Percentiles rank a stretch among this genome's conserved stretches.
Evolutionary conservation across 2,797 vertebrate species (phyloP).

Genomic region (Diceros bicornis): DNA sequence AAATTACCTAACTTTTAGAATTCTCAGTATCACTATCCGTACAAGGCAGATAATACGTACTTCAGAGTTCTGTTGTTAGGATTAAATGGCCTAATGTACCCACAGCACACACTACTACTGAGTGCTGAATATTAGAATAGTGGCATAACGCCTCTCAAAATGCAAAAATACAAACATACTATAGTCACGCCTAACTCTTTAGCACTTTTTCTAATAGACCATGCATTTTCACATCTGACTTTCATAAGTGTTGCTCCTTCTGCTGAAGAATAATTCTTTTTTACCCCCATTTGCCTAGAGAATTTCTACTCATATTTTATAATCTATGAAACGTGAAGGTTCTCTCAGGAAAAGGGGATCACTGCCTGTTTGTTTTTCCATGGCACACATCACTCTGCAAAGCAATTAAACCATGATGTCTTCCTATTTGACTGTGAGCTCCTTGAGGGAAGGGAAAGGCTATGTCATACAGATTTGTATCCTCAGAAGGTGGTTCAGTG

Average conservation of each 20-base stretch:
- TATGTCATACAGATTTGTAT: not conserved
- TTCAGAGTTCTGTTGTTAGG: not conserved
- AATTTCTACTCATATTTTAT: not conserved
- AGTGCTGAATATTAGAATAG: not conserved
- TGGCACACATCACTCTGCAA: fast-evolving
- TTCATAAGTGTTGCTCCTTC: not conserved
- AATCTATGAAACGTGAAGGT: not conserved
- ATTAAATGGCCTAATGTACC: not conserved
- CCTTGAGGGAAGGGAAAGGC: not conserved
- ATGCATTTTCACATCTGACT: not conserved
- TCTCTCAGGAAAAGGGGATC: not conserved
- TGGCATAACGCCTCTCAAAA: not conserved
- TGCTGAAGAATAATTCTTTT: not conserved
- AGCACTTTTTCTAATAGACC: not conserved
- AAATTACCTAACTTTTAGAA: not conserved
- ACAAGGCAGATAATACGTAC: not conserved
- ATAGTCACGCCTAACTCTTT: not conserved
- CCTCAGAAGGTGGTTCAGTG: not conserved
- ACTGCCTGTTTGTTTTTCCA: not conserved
- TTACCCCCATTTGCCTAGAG: not conserved
- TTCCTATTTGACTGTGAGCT: not conserved
- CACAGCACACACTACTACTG: not conserved
- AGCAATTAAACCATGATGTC: not conserved
- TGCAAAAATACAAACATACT: not conserved
- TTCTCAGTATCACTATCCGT: not conserved